Base-by-base conservation (phyloP, 1,140 invertebrate genomes). In the Myzus persicae region DNA sequence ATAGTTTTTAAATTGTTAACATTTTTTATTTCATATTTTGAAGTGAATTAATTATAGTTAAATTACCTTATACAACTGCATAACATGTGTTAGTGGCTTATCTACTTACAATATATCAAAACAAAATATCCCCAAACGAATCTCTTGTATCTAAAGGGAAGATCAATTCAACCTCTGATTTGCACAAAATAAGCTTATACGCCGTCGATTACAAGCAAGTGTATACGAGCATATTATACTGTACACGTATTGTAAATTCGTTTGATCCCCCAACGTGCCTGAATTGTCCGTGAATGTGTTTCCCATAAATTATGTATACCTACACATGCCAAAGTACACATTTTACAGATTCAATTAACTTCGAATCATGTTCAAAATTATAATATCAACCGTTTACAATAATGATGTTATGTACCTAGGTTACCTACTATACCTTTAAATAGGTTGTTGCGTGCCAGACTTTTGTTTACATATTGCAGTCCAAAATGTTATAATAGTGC, bases 221-320 rank as follows among this genome's bases (percentile, higher is more conserved):
- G 36, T n/a, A 76, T 76, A 76, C 2, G 59, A 4, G 36, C n/a
- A 76, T 59, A 11, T n/a, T 76, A 76, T 18, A 76, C 31, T 1
- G 59, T 76, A 76, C 59, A 18, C 31, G 59, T n/a, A 76, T 76
- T 76, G 1, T n/a, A 5, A n/a, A 76, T 76, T 76, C 59, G 59
- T 76, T 76, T 76, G 59, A 76, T n/a, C 14, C 14, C 3, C 14
- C 59, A 4, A 76, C 59, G 59, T n/a, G 31, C 31, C 59, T 18
- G 59, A n/a, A n/a, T 76, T n/a, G 31, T 76, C 18, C 31, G 59
- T 1, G n/a, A 76, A 76, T 76, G 31, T n/a, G 59, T n/a, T 76
- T 76, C 59, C 59, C 59, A 76, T 76, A 76, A 76, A 76, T 76
- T 76, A 76, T 76, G n/a, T n/a, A n/a, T n/a, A 76, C n/a, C n/a